A percentile compares a stretch with the other conserved stretches of the same genome.
phyloP scores from a whole-genome alignment of 2,888 invertebrate genomes.

The Leptopilina drosophilae region DNA sequence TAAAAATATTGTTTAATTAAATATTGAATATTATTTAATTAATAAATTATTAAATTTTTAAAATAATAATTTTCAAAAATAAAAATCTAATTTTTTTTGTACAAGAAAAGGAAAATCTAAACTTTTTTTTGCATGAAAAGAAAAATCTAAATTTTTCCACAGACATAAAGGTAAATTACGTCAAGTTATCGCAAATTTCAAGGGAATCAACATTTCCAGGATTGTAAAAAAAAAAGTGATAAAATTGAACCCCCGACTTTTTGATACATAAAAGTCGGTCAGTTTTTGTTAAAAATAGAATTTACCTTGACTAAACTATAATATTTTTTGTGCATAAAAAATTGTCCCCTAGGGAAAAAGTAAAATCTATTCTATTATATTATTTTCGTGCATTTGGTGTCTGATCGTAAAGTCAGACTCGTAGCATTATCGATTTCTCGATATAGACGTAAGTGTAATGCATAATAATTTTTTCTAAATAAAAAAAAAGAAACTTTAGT shows the following conservation, averaged over 20 bases:
- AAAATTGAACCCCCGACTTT: constrained; percentile 2
- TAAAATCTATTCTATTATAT: constrained; percentile 23
- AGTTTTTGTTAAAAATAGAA: background rate
- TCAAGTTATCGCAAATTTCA: background rate
- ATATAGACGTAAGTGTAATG: background rate
- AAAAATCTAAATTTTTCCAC: background rate
- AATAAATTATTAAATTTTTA: too few species aligned
- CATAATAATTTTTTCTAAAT: too few species aligned
- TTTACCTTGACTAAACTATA: constrained; percentile 17
- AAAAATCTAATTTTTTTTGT: too few species aligned
- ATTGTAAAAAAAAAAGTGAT: background rate
- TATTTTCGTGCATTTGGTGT: constrained; percentile 39
- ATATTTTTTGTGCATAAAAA: background rate
- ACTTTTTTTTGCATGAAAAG: too few species aligned
- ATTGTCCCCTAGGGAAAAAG: constrained; percentile 4
- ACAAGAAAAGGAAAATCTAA: too few species aligned
- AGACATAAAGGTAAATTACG: background rate
- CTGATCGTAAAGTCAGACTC: background rate
- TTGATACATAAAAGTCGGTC: constrained; percentile 12
- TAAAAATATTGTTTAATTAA: too few species aligned
- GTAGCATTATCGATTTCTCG: constrained; percentile 45
- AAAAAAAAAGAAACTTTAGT: too few species aligned
- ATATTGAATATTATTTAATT: too few species aligned
- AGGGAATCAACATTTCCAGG: constrained; percentile 16
- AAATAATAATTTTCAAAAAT: too few species aligned